These are phyloP conservation scores for Dryadula phaetusa DNA, from an alignment of 2,888 invertebrate genomes.

Conservation along the genomic window DNA sequence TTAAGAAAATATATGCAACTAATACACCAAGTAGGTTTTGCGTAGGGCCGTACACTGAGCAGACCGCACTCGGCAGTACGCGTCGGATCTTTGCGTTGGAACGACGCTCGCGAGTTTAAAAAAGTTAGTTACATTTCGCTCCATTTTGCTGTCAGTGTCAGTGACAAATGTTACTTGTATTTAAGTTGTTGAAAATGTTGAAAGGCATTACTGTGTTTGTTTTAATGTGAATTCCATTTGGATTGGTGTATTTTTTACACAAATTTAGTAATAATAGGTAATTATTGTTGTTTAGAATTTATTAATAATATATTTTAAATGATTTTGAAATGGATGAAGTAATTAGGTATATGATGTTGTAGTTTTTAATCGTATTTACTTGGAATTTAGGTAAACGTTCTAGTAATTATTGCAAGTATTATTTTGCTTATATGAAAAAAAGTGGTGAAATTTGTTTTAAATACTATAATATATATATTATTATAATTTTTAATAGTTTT, in stretches of 20 bases:
- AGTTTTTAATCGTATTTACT: neutral
- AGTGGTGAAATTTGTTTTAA: too few species aligned
- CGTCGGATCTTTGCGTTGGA: slow-evolving; percentile 52
- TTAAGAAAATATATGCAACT: slow-evolving; percentile 9
- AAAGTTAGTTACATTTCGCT: slow-evolving; percentile 50
- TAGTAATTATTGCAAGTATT: too few species aligned
- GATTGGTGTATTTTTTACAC: slow-evolving; percentile 38
- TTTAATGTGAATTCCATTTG: slow-evolving; percentile 41
- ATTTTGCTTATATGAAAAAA: too few species aligned
- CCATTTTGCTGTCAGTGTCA: slow-evolving; percentile 50
- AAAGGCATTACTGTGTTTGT: slow-evolving; percentile 36
- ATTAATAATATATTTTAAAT: neutral
- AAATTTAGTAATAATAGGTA: neutral
- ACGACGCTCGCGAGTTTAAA: slow-evolving; percentile 49
- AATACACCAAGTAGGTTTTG: slow-evolving; percentile 33
- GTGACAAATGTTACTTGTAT: slow-evolving; percentile 40
- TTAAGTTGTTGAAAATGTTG: slow-evolving; percentile 41
- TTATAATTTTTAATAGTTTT: too few species aligned
- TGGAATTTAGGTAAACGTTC: too few species aligned
- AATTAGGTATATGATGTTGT: neutral
- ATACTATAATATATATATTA: too few species aligned
- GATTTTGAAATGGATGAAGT: neutral
- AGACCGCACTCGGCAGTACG: slow-evolving; percentile 51
- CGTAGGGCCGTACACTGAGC: slow-evolving; percentile 40
- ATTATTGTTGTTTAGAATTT: slow-evolving; percentile 12